Base-by-base conservation (phyloP, 2,888 invertebrate genomes). In the Branchipolynoe longqiensis region DNA sequence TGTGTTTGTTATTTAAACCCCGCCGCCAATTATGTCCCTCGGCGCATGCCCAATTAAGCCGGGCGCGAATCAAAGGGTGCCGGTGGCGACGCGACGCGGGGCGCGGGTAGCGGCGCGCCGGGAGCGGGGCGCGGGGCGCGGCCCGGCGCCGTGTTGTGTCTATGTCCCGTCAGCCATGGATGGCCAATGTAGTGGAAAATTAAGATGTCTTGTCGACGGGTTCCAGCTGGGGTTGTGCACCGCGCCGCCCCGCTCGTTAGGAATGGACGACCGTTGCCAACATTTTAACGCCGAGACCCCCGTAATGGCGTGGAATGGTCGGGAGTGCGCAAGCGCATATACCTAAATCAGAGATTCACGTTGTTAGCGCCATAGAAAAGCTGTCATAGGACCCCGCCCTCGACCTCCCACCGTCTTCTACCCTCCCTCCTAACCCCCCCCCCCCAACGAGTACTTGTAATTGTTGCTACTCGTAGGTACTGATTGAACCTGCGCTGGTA, bases 1-100 rank as follows among this genome's bases (percentile, higher is more conserved):
- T 48, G 48, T 41, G 78, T 78, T 78, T 78, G 78, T 78, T 78
- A 78, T 78, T 78, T 41, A 54, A 78, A 48, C 48, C 78, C 78
- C 48, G 78, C 78, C 28, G 78, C 54, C 78, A 78, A 78, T 78
- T 78, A 48, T 78, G 78, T 78, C 48, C 48, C 48, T 78, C 48
- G 48, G 78, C 48, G 78, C 48, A 25, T 31, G 78, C 25, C 78
- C 78, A 78, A 78, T 78, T 78, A 78, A 48, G 78, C 22, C 1
- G 22, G 78, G 31, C 1, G 18, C 48, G 78, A 31, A 31, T 25
- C 28, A 0, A 48, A 78, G 48, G 31, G 78, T 38, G 22, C 22
- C 69, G 69, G 69, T 38, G 69, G 38, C 69, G 69, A 69, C 69
- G 36, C 12, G 28, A 36, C 36, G n/a, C n/a, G n/a, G n/a, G n/a